Percentiles rank a stretch among this genome's conserved stretches.
These are phyloP conservation scores for Pantala flavescens DNA, from an alignment of 1,140 invertebrate genomes.

Conservation along the genomic window DNA sequence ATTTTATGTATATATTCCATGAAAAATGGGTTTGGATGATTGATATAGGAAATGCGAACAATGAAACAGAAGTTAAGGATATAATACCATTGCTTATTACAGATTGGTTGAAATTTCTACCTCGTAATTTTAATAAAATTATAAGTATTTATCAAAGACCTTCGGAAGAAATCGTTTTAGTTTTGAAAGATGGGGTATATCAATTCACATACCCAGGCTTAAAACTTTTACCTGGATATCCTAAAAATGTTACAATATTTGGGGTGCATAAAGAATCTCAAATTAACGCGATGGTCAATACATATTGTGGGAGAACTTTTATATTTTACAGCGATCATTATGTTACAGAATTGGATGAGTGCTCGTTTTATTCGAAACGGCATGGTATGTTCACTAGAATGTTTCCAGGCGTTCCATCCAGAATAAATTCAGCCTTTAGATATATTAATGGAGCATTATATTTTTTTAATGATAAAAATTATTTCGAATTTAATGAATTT, in stretches of 20 bases:
- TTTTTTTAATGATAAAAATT: neutral
- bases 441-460: neutral
- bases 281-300: neutral
- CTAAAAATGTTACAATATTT: neutral
- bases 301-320: neutral
- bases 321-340: neutral
- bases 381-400: neutral
- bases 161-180: neutral
- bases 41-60: neutral
- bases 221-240: neutral
- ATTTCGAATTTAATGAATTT: neutral
- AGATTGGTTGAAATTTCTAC: neutral
- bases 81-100: neutral
- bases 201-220: neutral
- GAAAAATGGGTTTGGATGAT: neutral
- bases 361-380: neutral
- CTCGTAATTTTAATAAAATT: neutral
- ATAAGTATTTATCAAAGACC: neutral
- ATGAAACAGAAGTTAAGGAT: neutral
- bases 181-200: neutral
- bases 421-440: neutral
- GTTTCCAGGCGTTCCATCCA: neutral
- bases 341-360: neutral
- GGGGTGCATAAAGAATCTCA: neutral
- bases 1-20: neutral